Evolutionary conservation across 2,888 invertebrate genomes (phyloP).

Genomic region (Synergus itoensis): DNA sequence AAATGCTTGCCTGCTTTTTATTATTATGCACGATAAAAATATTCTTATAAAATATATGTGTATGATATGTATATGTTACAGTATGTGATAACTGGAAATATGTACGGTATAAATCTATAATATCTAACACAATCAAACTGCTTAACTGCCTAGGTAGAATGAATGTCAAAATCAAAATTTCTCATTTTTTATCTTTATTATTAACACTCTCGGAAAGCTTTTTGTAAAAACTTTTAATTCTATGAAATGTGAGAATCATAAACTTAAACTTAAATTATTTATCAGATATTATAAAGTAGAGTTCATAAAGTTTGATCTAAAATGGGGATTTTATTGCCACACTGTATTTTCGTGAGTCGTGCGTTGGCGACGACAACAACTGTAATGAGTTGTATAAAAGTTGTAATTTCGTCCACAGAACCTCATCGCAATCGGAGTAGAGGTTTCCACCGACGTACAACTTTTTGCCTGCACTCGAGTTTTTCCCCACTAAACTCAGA

Average conservation of each 20-base stretch:
- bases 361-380: not conserved
- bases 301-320: not conserved
- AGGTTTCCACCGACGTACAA: not conserved
- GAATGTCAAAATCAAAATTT: not conserved
- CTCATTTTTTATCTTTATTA: not conserved
- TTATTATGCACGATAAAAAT: conserved; percentile 1
- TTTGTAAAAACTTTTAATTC: too few species aligned
- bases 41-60: not conserved
- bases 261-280: not conserved
- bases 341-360: not conserved
- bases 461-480: conserved; percentile 25
- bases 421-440: not conserved
- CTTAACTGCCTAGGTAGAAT: not conserved
- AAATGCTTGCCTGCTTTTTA: not conserved
- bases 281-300: not conserved
- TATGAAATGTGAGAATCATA: not conserved
- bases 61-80: too few species aligned
- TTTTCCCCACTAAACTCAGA: conserved; percentile 15
- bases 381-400: conserved; percentile 24
- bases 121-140: not conserved
- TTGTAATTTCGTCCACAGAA: conserved; percentile 11
- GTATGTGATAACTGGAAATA: not conserved
- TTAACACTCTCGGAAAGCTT: not conserved
- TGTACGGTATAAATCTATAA: not conserved
- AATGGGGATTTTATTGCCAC: not conserved